These are phyloP conservation scores for Eulemur macaco DNA, from an alignment of 2,113 vertebrate species.

Conservation along the genomic window DNA sequence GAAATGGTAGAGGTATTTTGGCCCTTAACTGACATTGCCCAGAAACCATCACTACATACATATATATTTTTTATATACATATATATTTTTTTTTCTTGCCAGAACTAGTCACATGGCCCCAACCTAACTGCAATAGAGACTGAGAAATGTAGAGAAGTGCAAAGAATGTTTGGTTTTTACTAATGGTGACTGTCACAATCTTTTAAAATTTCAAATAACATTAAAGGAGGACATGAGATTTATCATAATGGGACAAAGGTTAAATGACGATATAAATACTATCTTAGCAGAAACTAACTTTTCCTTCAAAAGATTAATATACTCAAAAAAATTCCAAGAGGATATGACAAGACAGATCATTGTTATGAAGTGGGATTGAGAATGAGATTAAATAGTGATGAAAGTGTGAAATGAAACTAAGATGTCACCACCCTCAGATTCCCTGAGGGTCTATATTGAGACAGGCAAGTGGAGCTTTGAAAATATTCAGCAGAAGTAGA, in stretches of 20 bases:
- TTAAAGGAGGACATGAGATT: not conserved
- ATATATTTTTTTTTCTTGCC: not conserved
- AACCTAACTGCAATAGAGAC: not conserved
- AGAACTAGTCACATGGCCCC: not conserved
- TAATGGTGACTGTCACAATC: not conserved
- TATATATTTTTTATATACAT: too few relatives aligned
- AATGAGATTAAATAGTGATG: constrained; percentile 29
- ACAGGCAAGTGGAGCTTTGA: not conserved
- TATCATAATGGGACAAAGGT: not conserved
- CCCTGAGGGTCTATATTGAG: not conserved
- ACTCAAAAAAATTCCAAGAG: constrained; percentile 3
- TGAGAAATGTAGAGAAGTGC: not conserved
- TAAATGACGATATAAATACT: not conserved
- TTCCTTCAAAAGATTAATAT: not conserved
- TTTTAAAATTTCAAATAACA: constrained; percentile 23
- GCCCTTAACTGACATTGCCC: too few relatives aligned
- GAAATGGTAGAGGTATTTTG: not conserved
- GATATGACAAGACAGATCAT: not conserved
- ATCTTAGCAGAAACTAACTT: not conserved
- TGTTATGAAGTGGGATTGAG: not conserved
- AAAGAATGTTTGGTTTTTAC: not conserved
- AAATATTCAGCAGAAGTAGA: constrained; percentile 36
- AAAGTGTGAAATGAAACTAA: not conserved
- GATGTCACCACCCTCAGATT: not conserved
- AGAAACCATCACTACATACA: too few relatives aligned